These are phyloP conservation scores for Smithornis capensis DNA, from an alignment of 2,113 vertebrate species.

Conservation along the genomic window DNA sequence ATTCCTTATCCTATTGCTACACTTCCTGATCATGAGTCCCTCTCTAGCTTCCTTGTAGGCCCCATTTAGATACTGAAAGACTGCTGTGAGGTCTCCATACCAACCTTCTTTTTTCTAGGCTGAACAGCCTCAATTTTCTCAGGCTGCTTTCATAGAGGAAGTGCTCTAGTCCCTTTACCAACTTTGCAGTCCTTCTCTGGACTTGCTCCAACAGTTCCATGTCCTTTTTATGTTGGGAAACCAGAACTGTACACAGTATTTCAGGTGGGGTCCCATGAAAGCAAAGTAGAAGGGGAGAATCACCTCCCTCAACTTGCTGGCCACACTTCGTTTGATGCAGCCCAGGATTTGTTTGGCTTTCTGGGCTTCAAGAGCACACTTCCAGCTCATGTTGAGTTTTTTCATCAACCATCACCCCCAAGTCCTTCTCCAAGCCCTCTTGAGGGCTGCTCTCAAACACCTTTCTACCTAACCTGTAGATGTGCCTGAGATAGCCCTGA, in stretches of 20 bases:
- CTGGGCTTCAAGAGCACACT: background rate
- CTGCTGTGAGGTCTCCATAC: background rate
- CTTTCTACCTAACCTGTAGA: background rate
- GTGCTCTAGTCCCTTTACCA: background rate
- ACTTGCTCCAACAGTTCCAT: background rate
- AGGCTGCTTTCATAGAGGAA: background rate
- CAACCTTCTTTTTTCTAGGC: background rate
- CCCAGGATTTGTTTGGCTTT: background rate
- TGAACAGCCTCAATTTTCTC: background rate
- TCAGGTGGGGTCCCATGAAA: background rate
- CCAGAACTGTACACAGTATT: background rate
- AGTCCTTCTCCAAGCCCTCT: background rate
- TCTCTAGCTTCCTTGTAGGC: background rate
- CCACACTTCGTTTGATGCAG: background rate
- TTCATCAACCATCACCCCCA: background rate
- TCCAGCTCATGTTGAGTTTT: background rate
- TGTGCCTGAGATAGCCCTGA: background rate
- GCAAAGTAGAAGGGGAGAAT: background rate
- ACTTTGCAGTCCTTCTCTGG: background rate
- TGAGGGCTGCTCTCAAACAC: background rate
- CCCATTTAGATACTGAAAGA: background rate
- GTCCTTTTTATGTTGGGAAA: background rate
- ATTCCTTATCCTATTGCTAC: background rate
- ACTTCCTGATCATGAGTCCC: background rate
- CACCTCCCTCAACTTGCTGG: background rate